Conservation (phyloP, 2,797 vertebrate species). For the Chloroceryle amazona region DNA sequence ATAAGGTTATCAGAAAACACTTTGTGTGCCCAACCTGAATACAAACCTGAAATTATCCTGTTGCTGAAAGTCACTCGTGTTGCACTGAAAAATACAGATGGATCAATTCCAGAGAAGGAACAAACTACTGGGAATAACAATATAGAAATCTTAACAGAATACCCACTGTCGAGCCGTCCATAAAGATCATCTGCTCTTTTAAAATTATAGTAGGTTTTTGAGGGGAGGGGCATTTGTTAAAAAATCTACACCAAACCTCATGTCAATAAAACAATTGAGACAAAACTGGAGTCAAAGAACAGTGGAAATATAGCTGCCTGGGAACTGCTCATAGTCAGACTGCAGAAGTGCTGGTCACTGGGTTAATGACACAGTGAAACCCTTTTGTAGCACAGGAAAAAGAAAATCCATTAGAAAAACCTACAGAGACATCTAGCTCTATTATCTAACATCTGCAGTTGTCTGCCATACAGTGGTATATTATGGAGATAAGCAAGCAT, state of each 20-base stretch:
- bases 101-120: neutral
- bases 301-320: neutral
- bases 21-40: neutral
- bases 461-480: neutral
- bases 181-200: neutral
- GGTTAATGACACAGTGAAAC: slow-evolving; percentile 41
- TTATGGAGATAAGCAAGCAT: slow-evolving; percentile 11
- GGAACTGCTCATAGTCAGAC: neutral
- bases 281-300: neutral
- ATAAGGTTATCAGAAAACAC: neutral
- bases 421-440: slow-evolving; percentile 49
- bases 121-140: neutral
- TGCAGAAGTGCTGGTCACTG: slow-evolving; percentile 33
- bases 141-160: neutral
- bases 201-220: neutral
- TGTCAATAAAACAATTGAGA: neutral
- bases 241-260: neutral
- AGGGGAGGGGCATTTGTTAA: neutral
- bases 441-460: slow-evolving; percentile 27
- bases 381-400: neutral
- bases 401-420: slow-evolving; percentile 45
- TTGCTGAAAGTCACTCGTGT: neutral
- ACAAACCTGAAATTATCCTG: neutral
- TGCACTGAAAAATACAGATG: neutral
- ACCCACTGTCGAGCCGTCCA: neutral